These are phyloP conservation scores for Phocides pigmalion DNA, from an alignment of 1,140 invertebrate genomes.

Conservation along the genomic window DNA sequence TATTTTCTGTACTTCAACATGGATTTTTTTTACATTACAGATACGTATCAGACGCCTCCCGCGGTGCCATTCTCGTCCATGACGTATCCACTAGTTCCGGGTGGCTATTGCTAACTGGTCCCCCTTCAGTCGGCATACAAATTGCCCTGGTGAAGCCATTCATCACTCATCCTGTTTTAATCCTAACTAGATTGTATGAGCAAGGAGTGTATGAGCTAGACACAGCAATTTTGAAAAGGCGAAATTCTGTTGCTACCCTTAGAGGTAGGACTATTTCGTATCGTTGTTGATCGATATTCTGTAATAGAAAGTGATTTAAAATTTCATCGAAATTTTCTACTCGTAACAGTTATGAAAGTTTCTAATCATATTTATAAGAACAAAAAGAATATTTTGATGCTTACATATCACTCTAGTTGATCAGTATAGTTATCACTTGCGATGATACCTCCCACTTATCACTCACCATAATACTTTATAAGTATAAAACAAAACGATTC, in stretches of 20 bases:
- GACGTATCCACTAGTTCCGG: constrained; percentile 78
- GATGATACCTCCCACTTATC: too few species aligned
- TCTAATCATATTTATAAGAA: too few species aligned
- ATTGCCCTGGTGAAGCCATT: constrained; percentile 48
- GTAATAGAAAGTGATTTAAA: too few species aligned
- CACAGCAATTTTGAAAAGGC: constrained; percentile 49
- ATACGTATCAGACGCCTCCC: constrained; percentile 40
- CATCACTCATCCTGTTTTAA: constrained; percentile 42
- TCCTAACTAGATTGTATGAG: constrained; percentile 48
- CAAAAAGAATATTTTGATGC: too few species aligned
- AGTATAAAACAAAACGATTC: too few species aligned
- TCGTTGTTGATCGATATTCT: too few species aligned
- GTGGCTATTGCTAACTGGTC: constrained; percentile 53
- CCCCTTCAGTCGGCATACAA: constrained; percentile 50
- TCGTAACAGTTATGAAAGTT: too few species aligned
- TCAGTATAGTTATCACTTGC: too few species aligned
- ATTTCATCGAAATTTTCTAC: too few species aligned
- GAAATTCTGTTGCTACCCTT: constrained; percentile 44
- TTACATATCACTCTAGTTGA: too few species aligned
- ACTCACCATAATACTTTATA: too few species aligned
- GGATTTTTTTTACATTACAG: constrained; percentile 15
- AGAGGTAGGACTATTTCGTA: constrained; percentile 47
- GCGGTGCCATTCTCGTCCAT: constrained; percentile 84
- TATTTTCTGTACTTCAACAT: too few species aligned
- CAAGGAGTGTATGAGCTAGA: constrained; percentile 54